A percentile compares a stretch with the other conserved stretches of the same genome.
phyloP scores from a whole-genome alignment of 1,140 invertebrate genomes.

The Ceratina calcarata region DNA sequence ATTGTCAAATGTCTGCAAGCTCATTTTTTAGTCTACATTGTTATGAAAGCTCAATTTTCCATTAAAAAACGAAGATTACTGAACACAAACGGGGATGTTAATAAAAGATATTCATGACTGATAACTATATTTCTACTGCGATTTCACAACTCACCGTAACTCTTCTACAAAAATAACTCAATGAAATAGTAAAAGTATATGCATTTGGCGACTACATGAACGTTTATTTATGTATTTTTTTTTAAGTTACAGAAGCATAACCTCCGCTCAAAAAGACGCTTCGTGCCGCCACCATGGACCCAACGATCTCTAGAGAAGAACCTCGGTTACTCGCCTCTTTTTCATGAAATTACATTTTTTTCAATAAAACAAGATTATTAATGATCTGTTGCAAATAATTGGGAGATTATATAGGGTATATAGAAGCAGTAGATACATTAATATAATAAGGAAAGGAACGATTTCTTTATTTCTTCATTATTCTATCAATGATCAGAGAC shows the following conservation, averaged over 20 bases:
- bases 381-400: neutral
- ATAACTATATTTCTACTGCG: neutral
- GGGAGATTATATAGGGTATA: neutral
- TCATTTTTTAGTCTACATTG: neutral
- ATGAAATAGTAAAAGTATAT: constrained; percentile 38
- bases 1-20: neutral
- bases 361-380: neutral
- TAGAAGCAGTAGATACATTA: too few species aligned
- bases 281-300: constrained; percentile 41
- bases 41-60: neutral
- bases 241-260: constrained; percentile 52
- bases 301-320: neutral
- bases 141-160: constrained; percentile 39
- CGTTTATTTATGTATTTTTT: constrained; percentile 48
- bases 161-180: constrained; percentile 56
- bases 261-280: constrained; percentile 50
- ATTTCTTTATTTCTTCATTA: neutral
- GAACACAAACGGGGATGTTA: neutral
- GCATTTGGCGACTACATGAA: constrained; percentile 57
- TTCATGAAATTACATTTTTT: neutral
- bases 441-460: neutral
- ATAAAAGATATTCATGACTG: neutral
- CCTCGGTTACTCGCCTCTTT: too few species aligned
- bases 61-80: constrained; percentile 5
- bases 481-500: neutral